A percentile compares a stretch with the other conserved stretches of the same genome.
phyloP scores from a whole-genome alignment of 2,888 invertebrate genomes.

The Eristalinus sepulchralis region DNA sequence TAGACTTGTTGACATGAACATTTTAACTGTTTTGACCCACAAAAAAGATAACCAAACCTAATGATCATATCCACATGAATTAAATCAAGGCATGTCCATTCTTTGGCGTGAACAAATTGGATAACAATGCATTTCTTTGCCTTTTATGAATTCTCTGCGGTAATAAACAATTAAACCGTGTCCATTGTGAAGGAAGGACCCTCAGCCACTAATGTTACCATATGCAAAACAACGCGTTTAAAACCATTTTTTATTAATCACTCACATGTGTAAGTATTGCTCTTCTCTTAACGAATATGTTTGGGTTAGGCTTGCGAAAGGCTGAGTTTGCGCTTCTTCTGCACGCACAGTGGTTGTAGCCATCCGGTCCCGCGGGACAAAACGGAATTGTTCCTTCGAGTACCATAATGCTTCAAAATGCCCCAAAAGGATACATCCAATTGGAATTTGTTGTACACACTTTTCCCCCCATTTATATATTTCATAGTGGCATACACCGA shows the following conservation, averaged over 20 bases:
- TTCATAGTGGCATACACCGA: slow-evolving; percentile 69
- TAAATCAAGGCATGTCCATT: not conserved
- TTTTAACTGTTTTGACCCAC: slow-evolving; percentile 37
- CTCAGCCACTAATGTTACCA: not conserved
- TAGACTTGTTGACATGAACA: slow-evolving; percentile 51
- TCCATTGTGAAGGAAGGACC: not conserved
- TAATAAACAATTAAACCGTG: not conserved
- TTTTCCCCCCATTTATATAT: slow-evolving; percentile 72
- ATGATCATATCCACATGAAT: not conserved
- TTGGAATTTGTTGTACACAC: slow-evolving; percentile 77
- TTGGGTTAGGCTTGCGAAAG: slow-evolving; percentile 25
- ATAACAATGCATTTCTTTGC: not conserved
- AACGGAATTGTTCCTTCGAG: slow-evolving; percentile 81
- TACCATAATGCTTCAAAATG: slow-evolving; percentile 80
- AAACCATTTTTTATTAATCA: slow-evolving; percentile 65
- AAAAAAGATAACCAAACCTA: not conserved
- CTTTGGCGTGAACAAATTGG: not conserved
- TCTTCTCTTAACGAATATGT: slow-evolving; percentile 14
- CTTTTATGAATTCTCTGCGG: not conserved
- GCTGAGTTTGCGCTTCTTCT: not conserved
- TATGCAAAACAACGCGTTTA: slow-evolving; percentile 11
- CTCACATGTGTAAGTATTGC: slow-evolving; percentile 37
- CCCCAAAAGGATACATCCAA: slow-evolving; percentile 79
- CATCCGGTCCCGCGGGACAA: slow-evolving; percentile 75
- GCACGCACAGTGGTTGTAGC: slow-evolving; percentile 51